phyloP scores from a whole-genome alignment of 2,888 invertebrate genomes.

The Brenthis ino region DNA sequence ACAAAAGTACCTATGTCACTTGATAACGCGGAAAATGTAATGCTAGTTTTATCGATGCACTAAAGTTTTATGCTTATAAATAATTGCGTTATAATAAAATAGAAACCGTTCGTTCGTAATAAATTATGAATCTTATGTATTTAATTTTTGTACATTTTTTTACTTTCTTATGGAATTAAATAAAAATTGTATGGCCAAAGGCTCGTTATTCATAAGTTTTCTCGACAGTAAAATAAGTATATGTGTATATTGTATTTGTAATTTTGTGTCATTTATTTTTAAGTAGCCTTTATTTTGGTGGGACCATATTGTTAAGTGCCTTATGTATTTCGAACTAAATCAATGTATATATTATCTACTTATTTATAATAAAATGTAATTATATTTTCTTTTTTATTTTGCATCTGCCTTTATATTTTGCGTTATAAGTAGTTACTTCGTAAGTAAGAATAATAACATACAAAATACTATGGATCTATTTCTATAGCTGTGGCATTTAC shows the following conservation, averaged over 20 bases:
- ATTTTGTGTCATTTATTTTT: slow-evolving; percentile 50
- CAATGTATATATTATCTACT: slow-evolving; percentile 62
- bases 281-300: slow-evolving; percentile 60
- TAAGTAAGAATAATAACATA: too few relatives aligned
- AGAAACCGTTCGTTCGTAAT: neutral
- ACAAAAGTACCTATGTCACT: neutral
- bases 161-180: neutral
- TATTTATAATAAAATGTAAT: slow-evolving; percentile 55
- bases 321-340: slow-evolving; percentile 56
- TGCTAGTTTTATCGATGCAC: neutral
- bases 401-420: neutral
- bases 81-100: slow-evolving; percentile 1
- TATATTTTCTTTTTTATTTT: slow-evolving; percentile 21
- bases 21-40: neutral
- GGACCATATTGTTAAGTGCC: slow-evolving; percentile 80
- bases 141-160: slow-evolving; percentile 13
- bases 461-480: too few relatives aligned
- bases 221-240: slow-evolving; percentile 32
- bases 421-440: too few relatives aligned
- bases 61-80: neutral
- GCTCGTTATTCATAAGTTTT: slow-evolving; percentile 22
- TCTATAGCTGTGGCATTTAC: too few relatives aligned
- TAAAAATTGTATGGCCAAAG: slow-evolving; percentile 24
- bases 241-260: slow-evolving; percentile 26
- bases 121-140: neutral